Evolutionary conservation across 53 echinoderm and acorn worm species (phyloP).

Genomic region (Paracentrotus lividus): DNA sequence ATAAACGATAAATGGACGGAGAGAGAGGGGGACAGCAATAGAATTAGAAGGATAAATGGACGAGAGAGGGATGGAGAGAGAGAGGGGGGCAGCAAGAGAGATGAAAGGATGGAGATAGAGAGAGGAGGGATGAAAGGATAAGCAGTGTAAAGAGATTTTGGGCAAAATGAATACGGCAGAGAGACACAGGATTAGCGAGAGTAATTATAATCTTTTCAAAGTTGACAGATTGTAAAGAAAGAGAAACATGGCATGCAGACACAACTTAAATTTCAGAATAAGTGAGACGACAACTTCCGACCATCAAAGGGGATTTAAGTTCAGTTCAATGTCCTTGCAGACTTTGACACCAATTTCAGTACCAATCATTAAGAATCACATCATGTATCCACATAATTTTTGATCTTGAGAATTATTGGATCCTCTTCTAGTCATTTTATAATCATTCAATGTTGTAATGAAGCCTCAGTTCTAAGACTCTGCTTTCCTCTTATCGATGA

Average conservation of each 20-base stretch:
- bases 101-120: too few relatives aligned
- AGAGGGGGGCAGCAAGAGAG: too few relatives aligned
- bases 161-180: background rate
- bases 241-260: background rate
- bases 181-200: background rate
- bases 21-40: too few relatives aligned
- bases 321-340: slow-evolving; percentile 20
- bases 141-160: background rate
- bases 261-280: background rate
- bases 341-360: background rate
- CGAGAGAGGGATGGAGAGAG: too few relatives aligned
- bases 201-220: background rate
- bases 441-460: background rate
- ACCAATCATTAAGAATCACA: background rate
- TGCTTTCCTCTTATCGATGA: background rate
- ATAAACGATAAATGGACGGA: too few relatives aligned
- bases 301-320: background rate
- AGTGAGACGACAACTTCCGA: background rate
- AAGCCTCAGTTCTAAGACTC: background rate
- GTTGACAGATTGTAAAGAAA: background rate
- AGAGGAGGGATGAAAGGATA: too few relatives aligned
- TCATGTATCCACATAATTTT: background rate
- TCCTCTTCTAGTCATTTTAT: background rate
- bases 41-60: too few relatives aligned
- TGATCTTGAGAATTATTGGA: too few relatives aligned